Evolutionary conservation across 2,888 invertebrate genomes (phyloP).

Genomic region (Hirtodrosophila alboralis): DNA sequence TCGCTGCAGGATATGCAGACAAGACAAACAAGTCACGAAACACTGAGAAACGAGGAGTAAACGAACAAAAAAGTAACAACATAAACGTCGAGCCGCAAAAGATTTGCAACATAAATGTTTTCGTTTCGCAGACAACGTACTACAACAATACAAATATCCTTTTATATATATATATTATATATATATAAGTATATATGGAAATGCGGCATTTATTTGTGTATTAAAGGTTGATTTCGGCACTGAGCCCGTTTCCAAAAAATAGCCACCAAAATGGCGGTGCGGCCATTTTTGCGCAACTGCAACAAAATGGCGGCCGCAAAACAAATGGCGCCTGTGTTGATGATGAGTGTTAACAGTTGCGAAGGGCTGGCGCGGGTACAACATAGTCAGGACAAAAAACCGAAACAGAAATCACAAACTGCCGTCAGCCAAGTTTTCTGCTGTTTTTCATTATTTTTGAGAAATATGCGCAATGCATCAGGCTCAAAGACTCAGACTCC

Average conservation of each 20-base stretch:
- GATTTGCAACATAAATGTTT: constrained; percentile 78
- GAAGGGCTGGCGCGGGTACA: constrained; percentile 18
- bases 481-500: constrained; percentile 39
- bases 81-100: constrained; percentile 65
- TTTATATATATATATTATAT: constrained; percentile 17
- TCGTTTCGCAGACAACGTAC: constrained; percentile 50
- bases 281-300: constrained; percentile 67
- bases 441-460: constrained; percentile 69
- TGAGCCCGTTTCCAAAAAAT: constrained; percentile 17
- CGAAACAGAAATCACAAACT: constrained; percentile 50
- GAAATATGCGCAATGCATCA: constrained; percentile 76
- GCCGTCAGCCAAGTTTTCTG: constrained; percentile 42
- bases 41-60: constrained; percentile 32
- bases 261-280: constrained; percentile 27
- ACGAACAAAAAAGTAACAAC: constrained; percentile 13
- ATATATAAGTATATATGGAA: constrained; percentile 33
- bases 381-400: constrained; percentile 6
- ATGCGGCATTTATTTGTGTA: constrained; percentile 73
- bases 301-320: constrained; percentile 75
- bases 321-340: constrained; percentile 67
- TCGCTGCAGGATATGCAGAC: constrained; percentile 80
- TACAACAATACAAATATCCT: constrained; percentile 43
- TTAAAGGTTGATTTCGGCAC: constrained; percentile 70
- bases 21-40: constrained; percentile 77
- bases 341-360: constrained; percentile 69